A percentile compares a stretch with the other conserved stretches of the same genome.
These are phyloP conservation scores for Hippocampus zosterae DNA, from an alignment of 2,113 vertebrate genomes.

Conservation along the genomic window DNA sequence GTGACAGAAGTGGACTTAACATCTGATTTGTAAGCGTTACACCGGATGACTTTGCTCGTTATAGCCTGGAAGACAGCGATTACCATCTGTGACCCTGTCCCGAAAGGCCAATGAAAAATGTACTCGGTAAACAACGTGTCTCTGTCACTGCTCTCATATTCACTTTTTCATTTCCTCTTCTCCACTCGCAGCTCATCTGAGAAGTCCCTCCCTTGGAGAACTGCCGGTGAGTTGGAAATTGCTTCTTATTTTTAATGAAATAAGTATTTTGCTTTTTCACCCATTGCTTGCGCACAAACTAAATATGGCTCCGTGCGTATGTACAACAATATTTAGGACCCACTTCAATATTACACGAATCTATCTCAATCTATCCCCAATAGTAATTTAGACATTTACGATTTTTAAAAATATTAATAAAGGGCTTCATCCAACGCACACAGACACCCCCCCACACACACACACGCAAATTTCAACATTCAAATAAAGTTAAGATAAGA, in stretches of 20 bases:
- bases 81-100: slow-evolving; percentile 15
- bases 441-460: no score
- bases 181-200: slow-evolving; percentile 86
- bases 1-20: slow-evolving; percentile 17
- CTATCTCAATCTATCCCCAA: not conserved
- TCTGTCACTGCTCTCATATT: slow-evolving; percentile 5
- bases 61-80: slow-evolving; percentile 5
- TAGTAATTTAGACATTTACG: no score
- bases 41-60: slow-evolving; percentile 10
- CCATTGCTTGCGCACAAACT: not conserved
- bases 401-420: no score
- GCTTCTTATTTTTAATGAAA: not conserved
- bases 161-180: slow-evolving; percentile 22
- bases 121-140: not conserved
- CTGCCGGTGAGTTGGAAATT: slow-evolving; percentile 77
- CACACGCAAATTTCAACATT: no score
- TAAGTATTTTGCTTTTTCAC: not conserved
- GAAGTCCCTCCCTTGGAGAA: slow-evolving; percentile 96
- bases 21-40: slow-evolving; percentile 30
- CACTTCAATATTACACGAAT: not conserved
- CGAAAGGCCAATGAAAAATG: slow-evolving; percentile 11
- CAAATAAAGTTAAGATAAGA: no score
- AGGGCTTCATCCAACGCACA: no score
- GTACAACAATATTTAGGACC: not conserved
- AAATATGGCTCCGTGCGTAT: not conserved